These are phyloP conservation scores for Ichneumoninae sp. DNA, from an alignment of 2,888 invertebrate genomes.

Conservation along the genomic window DNA sequence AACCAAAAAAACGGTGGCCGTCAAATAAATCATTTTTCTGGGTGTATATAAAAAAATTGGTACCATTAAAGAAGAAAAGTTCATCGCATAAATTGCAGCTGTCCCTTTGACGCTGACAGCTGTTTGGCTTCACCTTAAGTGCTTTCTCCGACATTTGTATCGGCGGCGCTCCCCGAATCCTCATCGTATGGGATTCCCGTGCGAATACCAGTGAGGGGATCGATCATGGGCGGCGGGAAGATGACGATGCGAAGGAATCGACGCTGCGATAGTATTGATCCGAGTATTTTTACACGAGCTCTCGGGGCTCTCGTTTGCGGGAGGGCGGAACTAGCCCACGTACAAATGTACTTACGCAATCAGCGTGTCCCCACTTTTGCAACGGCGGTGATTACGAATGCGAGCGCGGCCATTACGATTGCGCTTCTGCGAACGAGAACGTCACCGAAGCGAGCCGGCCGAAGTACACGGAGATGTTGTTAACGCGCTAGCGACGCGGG, in stretches of 20 bases:
- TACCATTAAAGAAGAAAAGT: too few species aligned
- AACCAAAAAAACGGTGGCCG: too few species aligned
- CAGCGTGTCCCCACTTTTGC: constrained; percentile 2
- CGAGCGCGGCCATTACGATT: constrained; percentile 4
- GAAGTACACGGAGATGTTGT: background rate
- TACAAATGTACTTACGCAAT: constrained; percentile 23
- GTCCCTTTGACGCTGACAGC: too few species aligned
- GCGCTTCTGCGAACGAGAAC: constrained; percentile 6
- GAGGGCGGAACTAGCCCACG: constrained; percentile 11
- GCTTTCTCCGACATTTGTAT: background rate
- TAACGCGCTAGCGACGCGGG: background rate
- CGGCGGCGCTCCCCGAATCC: background rate
- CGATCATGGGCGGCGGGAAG: background rate
- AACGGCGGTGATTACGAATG: constrained; percentile 17
- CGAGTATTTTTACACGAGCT: constrained; percentile 7
- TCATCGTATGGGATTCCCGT: background rate
- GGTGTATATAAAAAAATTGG: too few species aligned
- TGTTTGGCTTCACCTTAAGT: background rate
- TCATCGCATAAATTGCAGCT: too few species aligned
- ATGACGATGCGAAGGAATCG: constrained; percentile 9
- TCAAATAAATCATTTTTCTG: too few species aligned
- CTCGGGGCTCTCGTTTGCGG: background rate
- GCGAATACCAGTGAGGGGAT: background rate
- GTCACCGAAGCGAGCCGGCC: background rate
- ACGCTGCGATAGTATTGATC: constrained; percentile 13